A percentile compares a stretch with the other conserved stretches of the same genome.
Evolutionary conservation across 2,797 vertebrate genomes (phyloP).

Genomic region (Salarias fasciatus): DNA sequence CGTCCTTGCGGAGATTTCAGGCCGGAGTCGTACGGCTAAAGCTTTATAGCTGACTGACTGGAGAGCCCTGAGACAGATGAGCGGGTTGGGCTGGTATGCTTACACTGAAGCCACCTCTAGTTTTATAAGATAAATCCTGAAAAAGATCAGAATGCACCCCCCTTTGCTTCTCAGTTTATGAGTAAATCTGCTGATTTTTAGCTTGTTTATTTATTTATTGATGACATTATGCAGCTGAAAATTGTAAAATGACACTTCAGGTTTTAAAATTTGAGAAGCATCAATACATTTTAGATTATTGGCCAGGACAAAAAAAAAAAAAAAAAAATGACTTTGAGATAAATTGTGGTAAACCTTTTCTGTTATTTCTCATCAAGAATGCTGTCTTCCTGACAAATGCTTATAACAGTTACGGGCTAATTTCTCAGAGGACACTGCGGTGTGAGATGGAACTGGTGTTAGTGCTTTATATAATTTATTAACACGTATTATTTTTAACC

Average conservation of each 20-base stretch:
- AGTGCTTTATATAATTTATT: background rate
- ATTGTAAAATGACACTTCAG: too few species aligned
- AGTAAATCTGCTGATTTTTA: too few species aligned
- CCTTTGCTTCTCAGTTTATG: background rate
- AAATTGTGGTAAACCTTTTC: too few species aligned
- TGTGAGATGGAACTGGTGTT: too few species aligned
- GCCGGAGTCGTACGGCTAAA: slow-evolving; percentile 15
- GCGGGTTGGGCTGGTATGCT: background rate
- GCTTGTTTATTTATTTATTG: too few species aligned
- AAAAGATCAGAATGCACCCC: slow-evolving; percentile 6
- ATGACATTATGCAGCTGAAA: too few species aligned
- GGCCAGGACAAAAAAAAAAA: too few species aligned
- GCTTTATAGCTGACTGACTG: slow-evolving; percentile 19
- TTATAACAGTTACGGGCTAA: background rate
- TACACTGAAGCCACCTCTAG: background rate
- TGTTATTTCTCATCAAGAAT: too few species aligned
- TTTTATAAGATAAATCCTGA: background rate
- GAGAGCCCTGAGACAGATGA: slow-evolving; percentile 33
- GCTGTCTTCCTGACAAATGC: too few species aligned
- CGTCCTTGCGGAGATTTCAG: slow-evolving; percentile 36
- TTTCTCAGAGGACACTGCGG: background rate
- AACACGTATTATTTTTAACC: background rate
- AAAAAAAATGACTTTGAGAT: too few species aligned
- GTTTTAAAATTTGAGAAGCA: too few species aligned
- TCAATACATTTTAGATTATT: too few species aligned